Conservation (phyloP, 2,888 invertebrate species). For the Himalopsyche japonica region DNA sequence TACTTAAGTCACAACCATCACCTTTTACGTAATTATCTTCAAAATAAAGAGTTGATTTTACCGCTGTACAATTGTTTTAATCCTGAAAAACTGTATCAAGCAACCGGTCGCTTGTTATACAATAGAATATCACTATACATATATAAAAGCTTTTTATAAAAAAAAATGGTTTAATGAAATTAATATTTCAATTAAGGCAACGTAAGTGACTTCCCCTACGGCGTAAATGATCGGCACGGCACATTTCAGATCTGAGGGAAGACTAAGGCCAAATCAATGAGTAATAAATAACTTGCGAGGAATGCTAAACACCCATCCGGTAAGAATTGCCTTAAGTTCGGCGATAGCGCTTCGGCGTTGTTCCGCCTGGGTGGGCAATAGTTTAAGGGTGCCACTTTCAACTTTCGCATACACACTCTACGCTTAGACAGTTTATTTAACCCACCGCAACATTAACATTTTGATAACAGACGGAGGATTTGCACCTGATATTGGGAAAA, state of each 20-base stretch:
- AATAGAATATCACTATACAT: too few relatives aligned
- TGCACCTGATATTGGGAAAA: neutral
- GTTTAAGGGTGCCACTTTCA: neutral
- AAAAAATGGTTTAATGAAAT: too few relatives aligned
- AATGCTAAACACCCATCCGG: constrained; percentile 26
- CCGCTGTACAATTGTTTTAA: too few relatives aligned
- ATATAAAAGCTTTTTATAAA: too few relatives aligned
- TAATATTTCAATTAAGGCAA: too few relatives aligned
- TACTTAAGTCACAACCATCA: too few relatives aligned
- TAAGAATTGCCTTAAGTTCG: constrained; percentile 5
- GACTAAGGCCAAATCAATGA: constrained; percentile 24
- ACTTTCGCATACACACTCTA: neutral
- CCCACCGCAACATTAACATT: neutral
- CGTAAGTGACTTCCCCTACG: too few relatives aligned
- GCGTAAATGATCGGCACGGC: neutral
- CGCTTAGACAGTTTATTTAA: neutral
- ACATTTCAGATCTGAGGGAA: neutral
- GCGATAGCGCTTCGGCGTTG: neutral
- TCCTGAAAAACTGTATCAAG: too few relatives aligned
- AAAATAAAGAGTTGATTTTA: too few relatives aligned
- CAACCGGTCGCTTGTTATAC: too few relatives aligned
- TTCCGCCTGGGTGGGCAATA: neutral
- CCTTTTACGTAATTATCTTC: too few relatives aligned
- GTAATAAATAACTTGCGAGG: constrained; percentile 29
- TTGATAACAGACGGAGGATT: neutral